These are phyloP conservation scores for Dromaius novaehollandiae DNA, from an alignment of 2,113 vertebrate genomes.

Conservation along the genomic window DNA sequence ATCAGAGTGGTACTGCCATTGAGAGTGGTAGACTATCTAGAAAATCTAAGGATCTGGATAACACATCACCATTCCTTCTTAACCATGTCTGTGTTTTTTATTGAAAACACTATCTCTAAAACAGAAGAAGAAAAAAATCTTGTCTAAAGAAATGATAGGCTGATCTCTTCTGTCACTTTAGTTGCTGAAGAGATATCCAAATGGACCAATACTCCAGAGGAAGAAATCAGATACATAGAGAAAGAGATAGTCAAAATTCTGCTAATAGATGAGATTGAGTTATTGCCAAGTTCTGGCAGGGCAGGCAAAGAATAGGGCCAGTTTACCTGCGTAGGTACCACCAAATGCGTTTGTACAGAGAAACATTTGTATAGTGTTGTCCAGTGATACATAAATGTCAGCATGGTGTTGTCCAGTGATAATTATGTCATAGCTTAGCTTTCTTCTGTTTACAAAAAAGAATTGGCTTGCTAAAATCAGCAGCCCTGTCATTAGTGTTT, in stretches of 20 bases:
- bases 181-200: neutral
- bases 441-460: neutral
- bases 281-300: neutral
- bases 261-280: accelerated
- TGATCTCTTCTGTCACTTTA: neutral
- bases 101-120: neutral
- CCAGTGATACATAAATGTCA: neutral
- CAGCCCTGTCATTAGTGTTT: neutral
- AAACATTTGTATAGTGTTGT: neutral
- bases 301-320: neutral
- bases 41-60: neutral
- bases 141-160: neutral
- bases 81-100: neutral
- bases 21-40: neutral
- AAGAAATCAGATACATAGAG: neutral
- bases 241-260: neutral
- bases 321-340: accelerated
- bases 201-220: neutral
- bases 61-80: neutral
- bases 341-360: neutral
- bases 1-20: neutral
- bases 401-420: neutral
- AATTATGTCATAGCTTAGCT: neutral
- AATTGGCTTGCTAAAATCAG: neutral
- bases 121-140: neutral